Conservation (phyloP, 2,113 vertebrate species). For the Sylvilagus bachmani region DNA sequence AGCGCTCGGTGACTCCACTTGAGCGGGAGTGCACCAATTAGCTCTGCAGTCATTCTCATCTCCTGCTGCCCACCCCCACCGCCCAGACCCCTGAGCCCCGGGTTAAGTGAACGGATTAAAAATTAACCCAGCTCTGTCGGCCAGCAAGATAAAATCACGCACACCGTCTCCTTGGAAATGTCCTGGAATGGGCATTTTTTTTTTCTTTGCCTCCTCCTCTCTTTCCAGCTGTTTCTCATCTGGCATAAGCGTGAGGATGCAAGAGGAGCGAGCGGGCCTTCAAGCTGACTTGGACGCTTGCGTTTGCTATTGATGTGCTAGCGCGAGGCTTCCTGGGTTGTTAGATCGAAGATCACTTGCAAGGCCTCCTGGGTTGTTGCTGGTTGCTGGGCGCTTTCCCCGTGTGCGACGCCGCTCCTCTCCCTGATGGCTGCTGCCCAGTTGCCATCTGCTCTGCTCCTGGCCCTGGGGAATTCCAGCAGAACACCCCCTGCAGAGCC, state of each 20-base stretch:
- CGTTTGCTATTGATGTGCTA: not conserved
- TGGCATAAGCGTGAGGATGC: not conserved
- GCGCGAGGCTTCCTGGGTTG: too few relatives aligned
- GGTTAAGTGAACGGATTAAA: constrained; percentile 9
- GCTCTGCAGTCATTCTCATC: not conserved
- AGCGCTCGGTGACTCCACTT: constrained; percentile 26
- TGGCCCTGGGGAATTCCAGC: not conserved
- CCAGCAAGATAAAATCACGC: not conserved
- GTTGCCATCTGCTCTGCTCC: not conserved
- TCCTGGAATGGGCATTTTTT: too few relatives aligned
- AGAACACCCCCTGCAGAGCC: rapidly evolving
- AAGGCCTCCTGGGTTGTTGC: not conserved
- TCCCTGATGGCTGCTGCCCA: not conserved
- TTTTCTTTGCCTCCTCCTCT: not conserved
- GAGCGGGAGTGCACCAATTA: constrained; percentile 5
- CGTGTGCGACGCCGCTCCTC: not conserved
- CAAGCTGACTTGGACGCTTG: not conserved
- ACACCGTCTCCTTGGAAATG: not conserved
- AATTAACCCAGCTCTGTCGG: not conserved
- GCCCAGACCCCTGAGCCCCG: not conserved
- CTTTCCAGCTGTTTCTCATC: constrained; percentile 51
- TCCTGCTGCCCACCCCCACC: rapidly evolving
- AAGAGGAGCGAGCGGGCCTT: not conserved
- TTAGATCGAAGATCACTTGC: not conserved
- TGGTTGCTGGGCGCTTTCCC: not conserved